A percentile compares a stretch with the other conserved stretches of the same genome.
Conservation (phyloP, 2,888 invertebrate genomes). For the Hydriomena furcata region DNA sequence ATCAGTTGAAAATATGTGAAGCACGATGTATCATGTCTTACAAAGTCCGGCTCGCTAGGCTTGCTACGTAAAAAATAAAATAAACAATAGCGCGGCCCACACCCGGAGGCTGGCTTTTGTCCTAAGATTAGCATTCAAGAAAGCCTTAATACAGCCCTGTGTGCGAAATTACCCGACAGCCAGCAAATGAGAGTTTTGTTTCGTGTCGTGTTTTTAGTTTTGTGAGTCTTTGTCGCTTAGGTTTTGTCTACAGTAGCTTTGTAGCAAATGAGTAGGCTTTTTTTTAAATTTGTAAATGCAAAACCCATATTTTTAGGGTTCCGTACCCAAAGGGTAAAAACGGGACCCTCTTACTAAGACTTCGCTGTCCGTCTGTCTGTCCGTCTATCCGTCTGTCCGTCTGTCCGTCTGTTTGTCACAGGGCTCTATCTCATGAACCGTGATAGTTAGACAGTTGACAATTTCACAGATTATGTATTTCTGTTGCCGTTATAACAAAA, state of each 20-base stretch:
- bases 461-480: too few species aligned
- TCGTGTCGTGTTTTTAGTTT: slow-evolving; percentile 27
- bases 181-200: slow-evolving; percentile 36
- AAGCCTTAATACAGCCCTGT: slow-evolving; percentile 50
- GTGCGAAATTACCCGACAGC: slow-evolving; percentile 25
- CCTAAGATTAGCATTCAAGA: slow-evolving; percentile 81
- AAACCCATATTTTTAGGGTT: too few species aligned
- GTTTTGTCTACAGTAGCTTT: slow-evolving; percentile 1
- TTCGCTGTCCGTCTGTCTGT: too few species aligned
- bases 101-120: slow-evolving; percentile 77
- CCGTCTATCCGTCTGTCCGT: too few species aligned
- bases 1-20: background rate
- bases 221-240: slow-evolving; percentile 21
- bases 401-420: too few species aligned
- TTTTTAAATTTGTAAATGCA: too few species aligned
- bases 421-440: too few species aligned
- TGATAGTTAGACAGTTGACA: too few species aligned
- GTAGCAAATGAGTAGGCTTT: background rate
- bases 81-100: slow-evolving; percentile 78
- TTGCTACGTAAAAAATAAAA: slow-evolving; percentile 80
- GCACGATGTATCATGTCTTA: slow-evolving; percentile 57
- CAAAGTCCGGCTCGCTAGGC: slow-evolving; percentile 60
- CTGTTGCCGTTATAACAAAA: too few species aligned
- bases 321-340: too few species aligned
- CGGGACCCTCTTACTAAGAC: too few species aligned